Base-by-base conservation (phyloP, 1,140 invertebrate genomes). In the Atta colombica region DNA sequence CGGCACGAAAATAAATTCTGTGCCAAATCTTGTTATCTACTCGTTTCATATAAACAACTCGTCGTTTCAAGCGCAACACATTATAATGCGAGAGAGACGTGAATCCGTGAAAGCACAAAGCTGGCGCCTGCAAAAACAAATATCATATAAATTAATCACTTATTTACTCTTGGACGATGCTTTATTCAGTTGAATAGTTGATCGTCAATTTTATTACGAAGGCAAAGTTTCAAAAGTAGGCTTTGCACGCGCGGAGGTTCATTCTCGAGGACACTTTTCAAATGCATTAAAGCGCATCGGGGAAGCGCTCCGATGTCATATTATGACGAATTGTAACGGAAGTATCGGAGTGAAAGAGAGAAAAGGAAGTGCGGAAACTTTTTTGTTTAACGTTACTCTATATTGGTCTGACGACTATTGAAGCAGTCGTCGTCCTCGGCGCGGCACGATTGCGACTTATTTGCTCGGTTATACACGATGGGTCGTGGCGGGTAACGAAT, bases 401-500 rank as follows among this genome's bases (percentile, higher is more conserved):
- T 28, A 60, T 58, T 35, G 51, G 60, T 25, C 45, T 58, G 35
- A 71, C 78, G 63, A 16, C 39, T 45, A 45, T 18, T 3, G 49
- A 58, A 21, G 35, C 28, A 71, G 58, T 45, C 51, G 66, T 58
- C 31, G 78, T 81, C 35, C 35, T 71, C 53, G 68, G 21, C 78
- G 65, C 63, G 65, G 28, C 51, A n/a, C 78, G 78, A 81, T 71
- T 71, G 66, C 66, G 78, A 81, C 78, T 81, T 81, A 71, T 71
- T 81, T 81, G 65, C 21, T 58, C 78, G 31, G 66, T 81, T 81
- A 60, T 81, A 71, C 21, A 53, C 65, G 78, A 71, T 5, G 53
- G 66, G 31, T 81, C 65, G 78, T n/a, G 53, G 78, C 66, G 51
- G 14, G 65, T 58, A 71, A 68, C 78, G 78, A 71, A 71, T 81